Percentiles rank a stretch among this genome's conserved stretches.
Conservation (phyloP, 2,113 vertebrate species). For the Loxodonta africana region DNA sequence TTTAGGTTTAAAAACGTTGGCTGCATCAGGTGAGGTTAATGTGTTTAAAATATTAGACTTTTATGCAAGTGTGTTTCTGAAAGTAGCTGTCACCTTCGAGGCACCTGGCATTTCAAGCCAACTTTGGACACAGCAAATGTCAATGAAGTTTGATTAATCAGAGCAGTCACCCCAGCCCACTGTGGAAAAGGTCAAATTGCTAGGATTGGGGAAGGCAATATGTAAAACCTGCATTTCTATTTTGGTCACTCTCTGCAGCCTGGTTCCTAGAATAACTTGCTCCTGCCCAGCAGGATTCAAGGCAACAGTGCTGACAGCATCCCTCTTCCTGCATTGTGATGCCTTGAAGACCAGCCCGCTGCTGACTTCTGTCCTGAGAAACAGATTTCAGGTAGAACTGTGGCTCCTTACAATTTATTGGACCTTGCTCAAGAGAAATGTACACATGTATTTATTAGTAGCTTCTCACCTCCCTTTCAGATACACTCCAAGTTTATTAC, state of each 20-base stretch:
- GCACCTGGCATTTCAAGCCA: constrained; percentile 9
- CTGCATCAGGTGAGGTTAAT: not conserved
- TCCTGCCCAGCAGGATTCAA: constrained; percentile 83
- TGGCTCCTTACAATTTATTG: constrained; percentile 47
- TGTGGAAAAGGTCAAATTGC: constrained; percentile 49
- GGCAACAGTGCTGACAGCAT: constrained; percentile 79
- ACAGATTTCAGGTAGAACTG: constrained; percentile 83
- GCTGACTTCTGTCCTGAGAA: constrained; percentile 78
- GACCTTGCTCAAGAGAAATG: constrained; percentile 71
- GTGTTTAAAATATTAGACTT: not conserved
- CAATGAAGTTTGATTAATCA: constrained; percentile 32
- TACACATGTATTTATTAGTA: constrained; percentile 79
- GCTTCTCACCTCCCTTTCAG: constrained; percentile 79
- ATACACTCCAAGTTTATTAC: constrained; percentile 72
- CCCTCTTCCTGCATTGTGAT: constrained; percentile 74
- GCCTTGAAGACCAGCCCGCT: constrained; percentile 65
- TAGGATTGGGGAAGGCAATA: constrained; percentile 50
- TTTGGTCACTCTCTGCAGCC: constrained; percentile 69
- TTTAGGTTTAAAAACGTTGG: not conserved
- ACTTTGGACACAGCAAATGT: not conserved
- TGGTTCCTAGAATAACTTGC: constrained; percentile 81
- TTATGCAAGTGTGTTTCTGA: not conserved
- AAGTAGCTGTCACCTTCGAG: constrained; percentile 24
- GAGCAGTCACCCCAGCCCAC: not conserved
- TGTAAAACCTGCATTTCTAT: constrained; percentile 85